Conservation (phyloP, 2,888 invertebrate genomes). For the Nebria brevicollis region DNA sequence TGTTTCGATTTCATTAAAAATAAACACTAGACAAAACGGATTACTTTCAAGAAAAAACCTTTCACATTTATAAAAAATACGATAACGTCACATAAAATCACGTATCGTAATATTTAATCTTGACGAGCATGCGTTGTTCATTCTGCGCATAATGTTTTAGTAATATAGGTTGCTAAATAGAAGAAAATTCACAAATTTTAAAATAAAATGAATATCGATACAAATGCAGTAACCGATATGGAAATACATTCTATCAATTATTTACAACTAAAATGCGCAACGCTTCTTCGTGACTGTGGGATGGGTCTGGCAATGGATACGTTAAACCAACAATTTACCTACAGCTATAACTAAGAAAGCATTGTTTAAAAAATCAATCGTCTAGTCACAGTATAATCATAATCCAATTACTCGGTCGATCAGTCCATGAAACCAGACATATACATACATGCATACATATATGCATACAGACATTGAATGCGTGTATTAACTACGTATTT, state of each 20-base stretch:
- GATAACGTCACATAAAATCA: no score
- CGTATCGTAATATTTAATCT: no score
- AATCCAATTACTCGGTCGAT: constrained; percentile 53
- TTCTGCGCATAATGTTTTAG: no score
- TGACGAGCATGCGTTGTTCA: no score
- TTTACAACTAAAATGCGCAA: background rate
- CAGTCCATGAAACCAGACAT: constrained; percentile 49
- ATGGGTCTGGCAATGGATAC: background rate
- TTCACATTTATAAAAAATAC: no score
- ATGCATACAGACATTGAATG: background rate
- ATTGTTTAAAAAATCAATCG: constrained; percentile 40
- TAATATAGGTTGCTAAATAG: no score
- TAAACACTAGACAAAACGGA: no score
- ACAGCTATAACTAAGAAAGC: constrained; percentile 3
- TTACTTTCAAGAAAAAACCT: no score
- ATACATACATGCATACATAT: constrained; percentile 3
- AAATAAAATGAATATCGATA: background rate
- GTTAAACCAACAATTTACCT: background rate
- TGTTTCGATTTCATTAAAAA: no score
- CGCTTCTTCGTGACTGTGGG: background rate
- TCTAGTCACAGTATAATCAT: constrained; percentile 50
- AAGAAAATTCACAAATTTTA: background rate
- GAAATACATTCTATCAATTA: background rate
- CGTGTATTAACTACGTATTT: background rate
- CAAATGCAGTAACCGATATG: background rate